Conservation (phyloP, 2,888 invertebrate genomes). For the Drosophila paramelanica region DNA sequence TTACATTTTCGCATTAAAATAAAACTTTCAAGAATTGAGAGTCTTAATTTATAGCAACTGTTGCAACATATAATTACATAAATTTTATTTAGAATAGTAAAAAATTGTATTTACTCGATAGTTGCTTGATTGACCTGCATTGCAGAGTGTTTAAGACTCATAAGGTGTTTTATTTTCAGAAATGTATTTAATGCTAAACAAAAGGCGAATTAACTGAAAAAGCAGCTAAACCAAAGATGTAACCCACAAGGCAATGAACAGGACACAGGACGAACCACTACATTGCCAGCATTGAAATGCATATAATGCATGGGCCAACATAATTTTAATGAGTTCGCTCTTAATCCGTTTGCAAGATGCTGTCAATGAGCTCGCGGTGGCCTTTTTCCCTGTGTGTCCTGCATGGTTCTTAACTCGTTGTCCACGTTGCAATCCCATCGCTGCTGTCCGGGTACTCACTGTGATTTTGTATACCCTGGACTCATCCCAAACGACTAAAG, state of each 20-base stretch:
- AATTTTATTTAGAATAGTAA: no score
- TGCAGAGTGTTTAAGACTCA: neutral
- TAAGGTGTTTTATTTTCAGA: neutral
- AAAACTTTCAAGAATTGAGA: no score
- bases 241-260: neutral
- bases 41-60: no score
- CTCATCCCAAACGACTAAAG: neutral
- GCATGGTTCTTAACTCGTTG: constrained; percentile 24
- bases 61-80: no score
- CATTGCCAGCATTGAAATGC: constrained; percentile 72
- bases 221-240: constrained; percentile 16
- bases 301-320: constrained; percentile 80
- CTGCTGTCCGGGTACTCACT: constrained; percentile 25
- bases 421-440: constrained; percentile 26
- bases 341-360: constrained; percentile 79
- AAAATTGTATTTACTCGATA: neutral
- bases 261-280: constrained; percentile 11
- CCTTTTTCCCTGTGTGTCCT: constrained; percentile 33
- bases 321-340: constrained; percentile 82
- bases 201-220: constrained; percentile 60
- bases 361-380: constrained; percentile 69
- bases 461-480: constrained; percentile 20
- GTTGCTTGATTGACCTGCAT: neutral
- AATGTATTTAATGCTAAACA: constrained; percentile 52
- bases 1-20: no score